Base-by-base conservation (phyloP, 1,140 invertebrate species). In the Zaprionus davidi region DNA sequence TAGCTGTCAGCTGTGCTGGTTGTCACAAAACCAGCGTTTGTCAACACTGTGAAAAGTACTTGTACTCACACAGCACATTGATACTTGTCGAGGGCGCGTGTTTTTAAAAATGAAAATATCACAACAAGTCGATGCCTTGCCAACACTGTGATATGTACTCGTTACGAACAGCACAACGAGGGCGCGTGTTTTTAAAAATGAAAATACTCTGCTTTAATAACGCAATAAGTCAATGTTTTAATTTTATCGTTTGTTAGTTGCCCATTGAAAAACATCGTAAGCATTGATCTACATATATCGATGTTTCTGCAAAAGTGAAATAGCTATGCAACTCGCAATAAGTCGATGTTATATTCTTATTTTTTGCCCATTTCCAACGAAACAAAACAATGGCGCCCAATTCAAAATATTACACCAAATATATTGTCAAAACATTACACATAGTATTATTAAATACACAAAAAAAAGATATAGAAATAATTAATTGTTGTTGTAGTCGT, bases 361-460 rank as follows among this genome's bases (percentile, higher is more conserved):
- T 5, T 4, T 5, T 41, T 41, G 12, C 38, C 44, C 44, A 49
- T 49, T 7, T 9, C 17, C 17, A 22, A 49, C 17, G 11, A 20
- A 71, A 53, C 22, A 6, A 17, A 71, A 34, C 20, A 7, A 56
- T 22, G n/a, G 20, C 38, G 44, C 34, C 20, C 36, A 44, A 31
- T 67, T 67, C 22, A 76, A 76, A 79, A 76, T 80, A 86, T 87
- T 88, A 88, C 81, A 90, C 74, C 81, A 84, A 73, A 78, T 82
- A 76, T 87, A 84, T 88, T 88, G 78, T 79, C 81, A 88, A 87
- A 79, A 81, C 81, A 90, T 88, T 86, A 80, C 73, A 88, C 77
- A 83, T 71, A 80, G 82, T 69, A 79, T 81, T 71, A 88, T 88
- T 81, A 88, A 81, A 87, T 71, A 86, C 74, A 80, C 81, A 79